These are phyloP conservation scores for Aptenodytes forsteri DNA, from an alignment of 2,113 vertebrate genomes.

Conservation along the genomic window DNA sequence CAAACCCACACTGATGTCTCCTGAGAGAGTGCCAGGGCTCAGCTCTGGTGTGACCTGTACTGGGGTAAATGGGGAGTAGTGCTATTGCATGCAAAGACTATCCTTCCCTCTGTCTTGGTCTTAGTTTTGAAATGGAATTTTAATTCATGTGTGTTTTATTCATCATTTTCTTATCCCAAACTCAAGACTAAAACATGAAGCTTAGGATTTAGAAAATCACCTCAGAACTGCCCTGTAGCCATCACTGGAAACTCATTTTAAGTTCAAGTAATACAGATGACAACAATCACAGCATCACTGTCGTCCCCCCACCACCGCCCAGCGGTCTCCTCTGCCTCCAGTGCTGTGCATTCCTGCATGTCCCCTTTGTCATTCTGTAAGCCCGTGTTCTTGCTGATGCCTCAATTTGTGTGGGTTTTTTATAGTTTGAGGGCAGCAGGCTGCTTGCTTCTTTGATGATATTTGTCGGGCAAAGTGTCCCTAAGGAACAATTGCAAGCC, in stretches of 20 bases:
- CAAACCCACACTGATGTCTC: background rate
- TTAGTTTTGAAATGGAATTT: background rate
- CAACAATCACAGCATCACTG: background rate
- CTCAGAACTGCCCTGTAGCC: background rate
- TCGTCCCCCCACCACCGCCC: rapidly evolving
- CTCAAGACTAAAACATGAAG: background rate
- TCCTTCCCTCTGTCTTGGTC: background rate
- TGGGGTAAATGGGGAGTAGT: background rate
- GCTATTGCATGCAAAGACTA: background rate
- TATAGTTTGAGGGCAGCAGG: background rate
- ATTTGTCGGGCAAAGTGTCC: background rate
- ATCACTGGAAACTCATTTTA: background rate
- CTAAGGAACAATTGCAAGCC: background rate
- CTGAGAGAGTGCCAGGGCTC: background rate
- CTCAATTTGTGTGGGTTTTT: background rate
- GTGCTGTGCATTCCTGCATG: background rate
- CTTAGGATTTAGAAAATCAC: background rate
- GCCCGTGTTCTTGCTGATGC: background rate
- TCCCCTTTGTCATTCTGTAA: background rate
- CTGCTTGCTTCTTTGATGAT: background rate
- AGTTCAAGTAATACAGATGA: background rate
- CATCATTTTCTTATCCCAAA: background rate
- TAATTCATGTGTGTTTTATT: background rate
- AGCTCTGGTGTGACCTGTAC: background rate
- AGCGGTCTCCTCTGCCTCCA: background rate